These are phyloP conservation scores for Tuta absoluta DNA, from an alignment of 2,888 invertebrate genomes.

Conservation along the genomic window DNA sequence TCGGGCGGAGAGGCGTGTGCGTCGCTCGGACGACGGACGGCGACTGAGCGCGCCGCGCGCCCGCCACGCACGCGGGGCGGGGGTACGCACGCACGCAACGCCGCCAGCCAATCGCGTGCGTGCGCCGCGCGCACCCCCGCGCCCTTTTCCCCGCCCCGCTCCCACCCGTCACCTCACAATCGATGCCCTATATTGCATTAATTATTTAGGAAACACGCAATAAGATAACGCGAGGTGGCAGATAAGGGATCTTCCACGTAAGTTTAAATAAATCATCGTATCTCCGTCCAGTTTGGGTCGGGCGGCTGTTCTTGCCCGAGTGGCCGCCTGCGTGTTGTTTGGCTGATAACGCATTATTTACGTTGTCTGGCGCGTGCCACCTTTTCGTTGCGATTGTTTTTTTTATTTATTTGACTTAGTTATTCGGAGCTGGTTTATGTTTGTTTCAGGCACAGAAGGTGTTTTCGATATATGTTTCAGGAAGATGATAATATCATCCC, in stretches of 20 bases:
- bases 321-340: slow-evolving; percentile 25
- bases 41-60: slow-evolving; percentile 67
- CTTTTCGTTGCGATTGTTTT: slow-evolving; percentile 32
- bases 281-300: slow-evolving; percentile 34
- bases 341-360: slow-evolving; percentile 63
- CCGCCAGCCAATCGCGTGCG: slow-evolving; percentile 78
- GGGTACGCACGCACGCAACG: slow-evolving; percentile 79
- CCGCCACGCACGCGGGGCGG: slow-evolving; percentile 75
- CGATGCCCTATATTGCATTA: slow-evolving; percentile 82
- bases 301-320: slow-evolving; percentile 21
- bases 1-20: slow-evolving; percentile 52
- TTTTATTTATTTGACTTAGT: slow-evolving; percentile 29
- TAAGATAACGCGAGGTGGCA: slow-evolving; percentile 81
- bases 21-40: slow-evolving; percentile 61
- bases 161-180: slow-evolving; percentile 79
- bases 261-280: slow-evolving; percentile 35
- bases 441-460: slow-evolving; percentile 41
- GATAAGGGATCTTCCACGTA: slow-evolving; percentile 68
- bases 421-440: slow-evolving; percentile 23
- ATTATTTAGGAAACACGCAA: slow-evolving; percentile 83
- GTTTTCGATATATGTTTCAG: slow-evolving; percentile 31
- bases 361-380: slow-evolving; percentile 51
- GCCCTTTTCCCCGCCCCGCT: slow-evolving; percentile 62
- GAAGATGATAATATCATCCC: slow-evolving; percentile 34
- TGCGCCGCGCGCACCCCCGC: slow-evolving; percentile 80